Percentiles rank a stretch among this genome's conserved stretches.
phyloP scores from a whole-genome alignment of 2,113 vertebrate species.

The Phyllopteryx taeniolatus region DNA sequence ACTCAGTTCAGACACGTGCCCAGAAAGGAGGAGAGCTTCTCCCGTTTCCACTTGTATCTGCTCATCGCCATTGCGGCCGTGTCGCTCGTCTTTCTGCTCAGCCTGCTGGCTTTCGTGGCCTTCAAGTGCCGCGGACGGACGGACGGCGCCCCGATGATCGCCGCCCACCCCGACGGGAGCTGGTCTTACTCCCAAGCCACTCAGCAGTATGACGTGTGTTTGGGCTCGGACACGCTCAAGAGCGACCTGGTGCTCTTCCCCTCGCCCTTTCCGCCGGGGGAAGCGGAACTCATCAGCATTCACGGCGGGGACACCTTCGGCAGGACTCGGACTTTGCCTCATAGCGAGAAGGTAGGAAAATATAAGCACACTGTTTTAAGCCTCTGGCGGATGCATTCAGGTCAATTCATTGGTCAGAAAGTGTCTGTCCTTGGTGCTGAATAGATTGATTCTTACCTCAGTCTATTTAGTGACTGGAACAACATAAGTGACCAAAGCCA shows the following conservation, averaged over 20 bases:
- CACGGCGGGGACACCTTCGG: slow-evolving; percentile 1
- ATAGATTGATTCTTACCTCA: neutral
- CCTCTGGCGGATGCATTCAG: too few species aligned
- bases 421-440: slow-evolving; percentile 3
- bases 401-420: neutral
- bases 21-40: slow-evolving; percentile 8
- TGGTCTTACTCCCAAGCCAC: slow-evolving; percentile 13
- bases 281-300: neutral
- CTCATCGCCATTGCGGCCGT: slow-evolving; percentile 10
- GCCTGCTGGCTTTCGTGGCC: neutral
- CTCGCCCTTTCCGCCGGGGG: neutral
- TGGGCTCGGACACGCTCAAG: slow-evolving; percentile 13
- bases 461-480: neutral
- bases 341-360: neutral
- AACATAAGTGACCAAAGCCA: neutral
- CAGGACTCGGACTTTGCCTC: slow-evolving; percentile 8
- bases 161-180: slow-evolving; percentile 10
- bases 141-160: slow-evolving; percentile 4
- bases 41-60: slow-evolving; percentile 7
- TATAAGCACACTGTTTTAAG: too few species aligned
- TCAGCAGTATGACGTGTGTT: slow-evolving; percentile 14
- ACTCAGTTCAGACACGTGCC: slow-evolving; percentile 9
- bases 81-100: slow-evolving; percentile 6
- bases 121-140: slow-evolving; percentile 10
- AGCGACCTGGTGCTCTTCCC: slow-evolving; percentile 12